phyloP scores from a whole-genome alignment of 2,797 vertebrate species.

The Rhinophrynus dorsalis region DNA sequence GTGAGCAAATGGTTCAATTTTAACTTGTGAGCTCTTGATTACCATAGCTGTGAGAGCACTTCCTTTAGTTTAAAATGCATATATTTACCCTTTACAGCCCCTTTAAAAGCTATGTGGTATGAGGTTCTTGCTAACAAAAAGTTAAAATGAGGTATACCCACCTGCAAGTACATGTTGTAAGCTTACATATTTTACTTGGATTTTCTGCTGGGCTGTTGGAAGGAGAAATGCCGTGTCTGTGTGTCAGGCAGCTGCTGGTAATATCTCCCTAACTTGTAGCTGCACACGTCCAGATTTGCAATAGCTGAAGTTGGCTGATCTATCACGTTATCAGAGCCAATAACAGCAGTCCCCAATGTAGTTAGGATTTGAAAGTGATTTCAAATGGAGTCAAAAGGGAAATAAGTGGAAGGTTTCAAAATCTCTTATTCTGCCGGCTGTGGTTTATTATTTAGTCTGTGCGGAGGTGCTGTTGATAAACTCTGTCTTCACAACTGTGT shows the following conservation, averaged over 20 bases:
- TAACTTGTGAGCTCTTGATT: too few relatives aligned
- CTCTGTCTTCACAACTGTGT: not conserved
- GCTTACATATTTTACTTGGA: not conserved
- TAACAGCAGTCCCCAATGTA: conserved; percentile 38
- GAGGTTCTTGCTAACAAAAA: too few relatives aligned
- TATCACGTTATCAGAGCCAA: conserved; percentile 27
- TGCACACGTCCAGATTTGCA: conserved; percentile 25
- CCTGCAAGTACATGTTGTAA: not conserved
- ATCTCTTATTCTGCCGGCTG: conserved; percentile 4
- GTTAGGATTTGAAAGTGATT: conserved; percentile 36
- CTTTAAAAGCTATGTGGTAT: too few relatives aligned
- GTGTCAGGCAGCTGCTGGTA: conserved; percentile 21
- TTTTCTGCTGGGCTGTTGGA: conserved; percentile 5
- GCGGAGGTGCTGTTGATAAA: not conserved
- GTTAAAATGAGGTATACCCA: too few relatives aligned
- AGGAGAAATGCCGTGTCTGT: not conserved
- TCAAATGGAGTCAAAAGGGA: conserved; percentile 36
- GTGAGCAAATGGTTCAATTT: too few relatives aligned
- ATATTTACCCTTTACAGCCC: too few relatives aligned
- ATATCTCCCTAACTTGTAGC: conserved; percentile 10
- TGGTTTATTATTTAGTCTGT: conserved; percentile 4
- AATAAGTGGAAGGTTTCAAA: conserved; percentile 21
- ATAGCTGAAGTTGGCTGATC: conserved; percentile 29
- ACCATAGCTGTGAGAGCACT: too few relatives aligned
- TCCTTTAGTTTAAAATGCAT: too few relatives aligned